These are phyloP conservation scores for Orchesella cincta DNA, from an alignment of 1,140 invertebrate species.

Conservation along the genomic window DNA sequence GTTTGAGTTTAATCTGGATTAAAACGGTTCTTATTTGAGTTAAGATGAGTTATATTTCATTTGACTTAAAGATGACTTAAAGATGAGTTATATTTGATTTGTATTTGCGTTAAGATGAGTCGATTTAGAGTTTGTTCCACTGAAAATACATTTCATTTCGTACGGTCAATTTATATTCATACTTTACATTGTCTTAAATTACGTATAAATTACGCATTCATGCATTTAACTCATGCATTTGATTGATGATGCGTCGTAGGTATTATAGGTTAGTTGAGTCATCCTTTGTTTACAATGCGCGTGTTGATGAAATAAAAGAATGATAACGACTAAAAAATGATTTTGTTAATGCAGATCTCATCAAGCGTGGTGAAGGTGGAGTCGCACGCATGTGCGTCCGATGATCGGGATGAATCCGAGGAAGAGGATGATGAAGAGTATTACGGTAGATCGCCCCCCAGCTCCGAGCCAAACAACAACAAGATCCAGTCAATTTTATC, in stretches of 20 bases:
- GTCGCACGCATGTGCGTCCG: too few relatives aligned
- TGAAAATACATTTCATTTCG: too few relatives aligned
- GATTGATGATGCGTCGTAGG: too few relatives aligned
- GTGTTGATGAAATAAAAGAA: neutral
- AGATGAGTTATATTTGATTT: neutral
- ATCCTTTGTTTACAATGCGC: neutral
- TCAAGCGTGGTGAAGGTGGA: conserved; percentile 28
- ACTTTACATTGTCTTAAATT: too few relatives aligned
- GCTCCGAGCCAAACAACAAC: conserved; percentile 41
- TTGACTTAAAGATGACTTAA: neutral
- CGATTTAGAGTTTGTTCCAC: too few relatives aligned
- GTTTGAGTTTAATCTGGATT: too few relatives aligned
- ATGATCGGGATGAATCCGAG: conserved; percentile 31
- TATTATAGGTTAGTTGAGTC: too few relatives aligned
- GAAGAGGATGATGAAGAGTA: conserved; percentile 43
- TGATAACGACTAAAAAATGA: neutral
- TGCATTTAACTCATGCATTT: too few relatives aligned
- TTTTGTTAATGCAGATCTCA: too few relatives aligned
- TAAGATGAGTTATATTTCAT: neutral
- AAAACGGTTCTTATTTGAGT: neutral
- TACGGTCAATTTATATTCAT: too few relatives aligned
- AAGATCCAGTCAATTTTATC: conserved; percentile 46
- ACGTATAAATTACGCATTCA: too few relatives aligned
- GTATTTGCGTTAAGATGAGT: too few relatives aligned
- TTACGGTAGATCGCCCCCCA: conserved; percentile 30